Percentiles rank a stretch among this genome's conserved stretches.
Conservation (phyloP, 2,888 invertebrate genomes). For the Tetropium fuscum region DNA sequence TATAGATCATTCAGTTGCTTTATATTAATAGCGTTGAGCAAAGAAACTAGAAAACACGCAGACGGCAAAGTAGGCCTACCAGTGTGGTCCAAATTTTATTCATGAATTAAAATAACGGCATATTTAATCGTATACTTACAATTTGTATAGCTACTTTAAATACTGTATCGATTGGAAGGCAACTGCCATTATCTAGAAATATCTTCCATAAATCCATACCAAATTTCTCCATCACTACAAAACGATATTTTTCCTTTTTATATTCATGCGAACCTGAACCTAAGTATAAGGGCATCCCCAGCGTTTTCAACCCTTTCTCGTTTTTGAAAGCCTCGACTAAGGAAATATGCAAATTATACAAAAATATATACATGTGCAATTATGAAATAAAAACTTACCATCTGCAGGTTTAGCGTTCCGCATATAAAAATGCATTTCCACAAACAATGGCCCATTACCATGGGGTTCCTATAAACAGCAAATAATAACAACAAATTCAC, state of each 20-base stretch:
- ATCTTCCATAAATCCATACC: conserved; percentile 87
- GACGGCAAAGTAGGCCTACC: no score
- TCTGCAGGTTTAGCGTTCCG: conserved; percentile 79
- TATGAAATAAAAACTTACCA: conserved; percentile 66
- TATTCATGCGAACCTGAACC: conserved; percentile 87
- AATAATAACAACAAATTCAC: conserved; percentile 18
- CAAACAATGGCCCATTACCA: conserved; percentile 93
- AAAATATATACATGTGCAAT: background rate
- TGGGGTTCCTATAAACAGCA: conserved; percentile 81
- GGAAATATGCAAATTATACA: conserved; percentile 42
- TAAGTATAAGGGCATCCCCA: conserved; percentile 89
- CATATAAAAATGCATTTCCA: conserved; percentile 92
- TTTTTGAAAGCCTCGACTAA: conserved; percentile 80
- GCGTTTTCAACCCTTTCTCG: conserved; percentile 73
- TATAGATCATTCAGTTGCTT: no score
- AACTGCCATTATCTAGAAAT: conserved; percentile 75
- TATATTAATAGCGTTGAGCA: no score
- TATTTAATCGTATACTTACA: no score
- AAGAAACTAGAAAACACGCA: no score
- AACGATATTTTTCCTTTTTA: conserved; percentile 85
- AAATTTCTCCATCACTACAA: conserved; percentile 90
- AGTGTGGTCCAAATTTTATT: no score
- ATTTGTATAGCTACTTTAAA: conserved; percentile 87
- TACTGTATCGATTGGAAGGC: conserved; percentile 79
- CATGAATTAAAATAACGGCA: no score